phyloP scores from a whole-genome alignment of 1,140 invertebrate species.

The Heliconius nattereri region DNA sequence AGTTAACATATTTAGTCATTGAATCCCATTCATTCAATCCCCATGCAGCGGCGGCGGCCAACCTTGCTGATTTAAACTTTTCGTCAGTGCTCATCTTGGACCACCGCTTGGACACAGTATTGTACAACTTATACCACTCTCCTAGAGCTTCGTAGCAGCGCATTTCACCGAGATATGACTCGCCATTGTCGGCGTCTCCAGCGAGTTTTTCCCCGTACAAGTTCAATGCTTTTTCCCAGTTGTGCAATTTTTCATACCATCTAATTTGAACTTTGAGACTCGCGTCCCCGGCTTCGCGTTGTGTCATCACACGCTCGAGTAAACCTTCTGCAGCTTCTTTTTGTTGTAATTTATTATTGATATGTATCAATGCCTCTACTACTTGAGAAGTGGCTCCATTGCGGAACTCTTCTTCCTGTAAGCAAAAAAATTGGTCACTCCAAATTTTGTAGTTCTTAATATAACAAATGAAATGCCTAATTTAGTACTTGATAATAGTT shows the following conservation, averaged over 20 bases:
- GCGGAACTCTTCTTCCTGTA: slow-evolving; percentile 95
- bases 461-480: no score
- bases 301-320: slow-evolving; percentile 94
- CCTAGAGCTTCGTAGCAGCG: slow-evolving; percentile 97
- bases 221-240: slow-evolving; percentile 97
- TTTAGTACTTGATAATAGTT: no score
- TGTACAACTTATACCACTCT: slow-evolving; percentile 95
- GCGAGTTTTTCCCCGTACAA: slow-evolving; percentile 89
- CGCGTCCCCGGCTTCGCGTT: slow-evolving; percentile 84
- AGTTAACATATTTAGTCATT: slow-evolving; percentile 93
- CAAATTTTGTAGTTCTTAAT: no score
- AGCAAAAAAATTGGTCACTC: slow-evolving; percentile 21
- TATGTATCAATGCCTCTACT: slow-evolving; percentile 96
- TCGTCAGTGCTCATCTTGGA: slow-evolving; percentile 85
- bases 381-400: slow-evolving; percentile 86
- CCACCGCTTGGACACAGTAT: slow-evolving; percentile 89
- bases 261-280: slow-evolving; percentile 92
- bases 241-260: slow-evolving; percentile 99
- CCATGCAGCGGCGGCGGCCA: slow-evolving; percentile 97
- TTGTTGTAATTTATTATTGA: slow-evolving; percentile 99
- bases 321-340: slow-evolving; percentile 97
- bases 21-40: slow-evolving; percentile 95
- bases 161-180: slow-evolving; percentile 96
- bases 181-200: slow-evolving; percentile 86
- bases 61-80: slow-evolving; percentile 91